A percentile compares a stretch with the other conserved stretches of the same genome.
phyloP scores from a whole-genome alignment of 2,113 vertebrate genomes.

The Indri indri region DNA sequence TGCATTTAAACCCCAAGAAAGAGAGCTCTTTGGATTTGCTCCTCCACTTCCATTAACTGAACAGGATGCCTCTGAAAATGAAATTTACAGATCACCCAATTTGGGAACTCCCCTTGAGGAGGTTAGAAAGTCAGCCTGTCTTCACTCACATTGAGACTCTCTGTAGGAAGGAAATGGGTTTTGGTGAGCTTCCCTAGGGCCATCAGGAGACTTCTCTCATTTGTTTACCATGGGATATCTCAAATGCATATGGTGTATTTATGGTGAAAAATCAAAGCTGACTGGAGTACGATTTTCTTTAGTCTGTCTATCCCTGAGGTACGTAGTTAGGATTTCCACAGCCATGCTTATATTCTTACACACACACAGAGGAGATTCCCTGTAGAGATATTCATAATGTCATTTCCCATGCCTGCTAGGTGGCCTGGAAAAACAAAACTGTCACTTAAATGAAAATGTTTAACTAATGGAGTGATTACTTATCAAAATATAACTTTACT shows the following conservation, averaged over 20 bases:
- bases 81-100: background rate
- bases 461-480: background rate
- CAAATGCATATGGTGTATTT: too few species aligned
- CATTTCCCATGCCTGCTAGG: too few species aligned
- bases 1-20: background rate
- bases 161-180: background rate
- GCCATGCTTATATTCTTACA: background rate
- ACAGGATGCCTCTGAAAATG: background rate
- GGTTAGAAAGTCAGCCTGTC: background rate
- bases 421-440: background rate
- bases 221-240: background rate
- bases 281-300: background rate
- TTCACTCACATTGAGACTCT: background rate
- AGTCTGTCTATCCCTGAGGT: background rate
- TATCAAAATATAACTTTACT: background rate
- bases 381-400: too few species aligned
- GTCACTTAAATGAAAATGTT: background rate
- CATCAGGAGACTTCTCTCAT: background rate
- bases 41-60: background rate
- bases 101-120: background rate
- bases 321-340: fast-evolving
- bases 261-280: background rate
- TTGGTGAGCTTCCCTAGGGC: background rate
- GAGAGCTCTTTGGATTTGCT: background rate
- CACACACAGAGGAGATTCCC: too few species aligned